phyloP scores from a whole-genome alignment of 1,140 invertebrate species.

The Meloidogyne floridensis region DNA sequence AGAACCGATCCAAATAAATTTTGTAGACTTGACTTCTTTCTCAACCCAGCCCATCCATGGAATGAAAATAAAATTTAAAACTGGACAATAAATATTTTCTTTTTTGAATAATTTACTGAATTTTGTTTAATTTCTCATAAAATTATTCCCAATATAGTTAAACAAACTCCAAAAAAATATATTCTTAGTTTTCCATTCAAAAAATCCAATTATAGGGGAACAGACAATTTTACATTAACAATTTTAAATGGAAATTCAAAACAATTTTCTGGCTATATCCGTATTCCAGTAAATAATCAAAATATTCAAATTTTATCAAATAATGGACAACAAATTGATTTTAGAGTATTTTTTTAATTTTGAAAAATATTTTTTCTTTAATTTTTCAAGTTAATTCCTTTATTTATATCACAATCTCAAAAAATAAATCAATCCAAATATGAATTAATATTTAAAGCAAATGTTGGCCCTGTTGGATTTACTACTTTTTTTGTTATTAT shows the following conservation, averaged over 20 bases:
- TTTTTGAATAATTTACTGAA: no score
- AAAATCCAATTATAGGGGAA: conserved; percentile 15
- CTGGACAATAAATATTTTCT: no score
- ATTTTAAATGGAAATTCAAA: conserved; percentile 26
- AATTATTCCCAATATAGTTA: no score
- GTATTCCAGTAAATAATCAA: conserved; percentile 22
- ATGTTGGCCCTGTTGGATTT: conserved; percentile 22
- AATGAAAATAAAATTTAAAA: no score
- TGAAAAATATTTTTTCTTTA: not conserved
- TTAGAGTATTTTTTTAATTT: not conserved
- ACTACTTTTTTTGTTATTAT: conserved; percentile 21
- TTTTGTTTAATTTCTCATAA: no score
- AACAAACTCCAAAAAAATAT: no score
- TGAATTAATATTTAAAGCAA: conserved; percentile 18
- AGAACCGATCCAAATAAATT: no score
- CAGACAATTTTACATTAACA: conserved; percentile 24
- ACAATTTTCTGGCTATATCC: conserved; percentile 16
- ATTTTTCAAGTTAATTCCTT: not conserved
- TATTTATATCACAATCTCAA: not conserved
- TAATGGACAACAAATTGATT: conserved; percentile 15
- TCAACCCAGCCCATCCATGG: no score
- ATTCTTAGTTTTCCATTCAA: no score
- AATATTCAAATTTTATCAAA: conserved; percentile 11
- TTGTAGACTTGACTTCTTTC: no score
- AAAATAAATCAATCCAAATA: conserved; percentile 6